Percentiles rank a stretch among this genome's conserved stretches.
Evolutionary conservation across 2,797 vertebrate genomes (phyloP).

Genomic region (Gouania willdenowi): DNA sequence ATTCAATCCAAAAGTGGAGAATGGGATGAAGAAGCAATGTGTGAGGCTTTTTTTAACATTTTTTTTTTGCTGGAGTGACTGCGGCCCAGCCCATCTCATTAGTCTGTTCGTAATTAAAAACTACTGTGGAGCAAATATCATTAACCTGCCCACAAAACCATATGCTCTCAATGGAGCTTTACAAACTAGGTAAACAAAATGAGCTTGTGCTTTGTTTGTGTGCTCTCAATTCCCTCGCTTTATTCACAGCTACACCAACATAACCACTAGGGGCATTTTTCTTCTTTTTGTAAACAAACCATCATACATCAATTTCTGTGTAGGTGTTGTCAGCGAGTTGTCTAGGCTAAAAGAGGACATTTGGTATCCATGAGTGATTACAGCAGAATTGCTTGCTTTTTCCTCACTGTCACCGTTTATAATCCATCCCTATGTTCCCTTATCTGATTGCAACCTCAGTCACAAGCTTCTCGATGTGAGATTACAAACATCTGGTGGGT

Average conservation of each 20-base stretch:
- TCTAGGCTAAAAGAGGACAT: constrained; percentile 20
- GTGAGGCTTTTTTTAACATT: constrained; percentile 25
- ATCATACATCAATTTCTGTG: neutral
- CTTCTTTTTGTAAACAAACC: constrained; percentile 5
- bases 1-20: neutral
- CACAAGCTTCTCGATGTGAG: constrained; percentile 62
- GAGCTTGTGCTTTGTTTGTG: constrained; percentile 11
- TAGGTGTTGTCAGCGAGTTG: no score
- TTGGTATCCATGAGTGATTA: constrained; percentile 34
- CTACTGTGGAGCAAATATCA: constrained; percentile 53
- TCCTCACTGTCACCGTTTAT: constrained; percentile 48
- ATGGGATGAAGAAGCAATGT: neutral
- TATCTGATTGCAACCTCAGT: constrained; percentile 58
- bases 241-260: constrained; percentile 12
- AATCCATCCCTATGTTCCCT: constrained; percentile 59
- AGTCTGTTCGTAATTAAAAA: constrained; percentile 66
- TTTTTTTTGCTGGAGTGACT: constrained; percentile 44
- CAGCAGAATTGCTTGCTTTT: constrained; percentile 36
- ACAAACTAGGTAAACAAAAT: constrained; percentile 44
- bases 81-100: constrained; percentile 50
- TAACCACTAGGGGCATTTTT: neutral
- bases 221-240: constrained; percentile 21
- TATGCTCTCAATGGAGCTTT: constrained; percentile 48
- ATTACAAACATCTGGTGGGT: constrained; percentile 73
- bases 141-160: constrained; percentile 64